phyloP scores from a whole-genome alignment of 2,888 invertebrate species.

The Corythucha ciliata region DNA sequence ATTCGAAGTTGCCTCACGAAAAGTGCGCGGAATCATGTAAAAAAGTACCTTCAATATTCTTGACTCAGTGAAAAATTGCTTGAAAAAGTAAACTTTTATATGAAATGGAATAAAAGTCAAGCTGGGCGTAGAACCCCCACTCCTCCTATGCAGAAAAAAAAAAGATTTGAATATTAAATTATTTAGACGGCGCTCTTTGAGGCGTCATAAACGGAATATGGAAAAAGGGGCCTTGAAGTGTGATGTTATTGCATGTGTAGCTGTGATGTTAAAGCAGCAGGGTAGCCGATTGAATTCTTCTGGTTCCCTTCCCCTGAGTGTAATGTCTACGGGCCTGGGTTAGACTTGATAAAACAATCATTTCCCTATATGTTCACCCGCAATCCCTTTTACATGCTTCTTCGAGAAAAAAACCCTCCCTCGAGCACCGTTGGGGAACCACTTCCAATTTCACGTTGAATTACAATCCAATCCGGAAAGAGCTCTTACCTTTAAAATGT shows the following conservation, averaged over 20 bases:
- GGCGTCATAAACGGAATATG: conserved; percentile 15
- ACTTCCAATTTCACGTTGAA: conserved; percentile 2
- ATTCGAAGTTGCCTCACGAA: too few species aligned
- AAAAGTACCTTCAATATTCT: too few species aligned
- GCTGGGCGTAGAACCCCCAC: too few species aligned
- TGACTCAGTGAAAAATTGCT: too few species aligned
- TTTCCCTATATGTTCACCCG: conserved; percentile 17
- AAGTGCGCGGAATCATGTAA: too few species aligned
- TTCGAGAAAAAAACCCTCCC: background rate
- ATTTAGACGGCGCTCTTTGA: conserved; percentile 10
- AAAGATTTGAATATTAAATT: too few species aligned
- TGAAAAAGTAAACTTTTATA: too few species aligned
- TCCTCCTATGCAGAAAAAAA: too few species aligned
- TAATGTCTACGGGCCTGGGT: conserved; percentile 12
- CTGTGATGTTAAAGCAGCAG: too few species aligned
- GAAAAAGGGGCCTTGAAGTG: conserved; percentile 10
- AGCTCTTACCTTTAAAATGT: background rate
- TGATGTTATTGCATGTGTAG: conserved; percentile 16
- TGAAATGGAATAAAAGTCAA: too few species aligned
- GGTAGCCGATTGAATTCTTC: conserved; percentile 14
- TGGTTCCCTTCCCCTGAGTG: conserved; percentile 3
- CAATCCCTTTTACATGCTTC: conserved; percentile 11
- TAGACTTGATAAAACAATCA: conserved; percentile 23
- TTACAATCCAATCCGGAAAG: background rate
- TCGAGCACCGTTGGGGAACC: background rate